Evolutionary conservation across 2,888 invertebrate genomes (phyloP), one percentile per base, ranked within the genome.

Genomic region (Patella caerulea): DNA sequence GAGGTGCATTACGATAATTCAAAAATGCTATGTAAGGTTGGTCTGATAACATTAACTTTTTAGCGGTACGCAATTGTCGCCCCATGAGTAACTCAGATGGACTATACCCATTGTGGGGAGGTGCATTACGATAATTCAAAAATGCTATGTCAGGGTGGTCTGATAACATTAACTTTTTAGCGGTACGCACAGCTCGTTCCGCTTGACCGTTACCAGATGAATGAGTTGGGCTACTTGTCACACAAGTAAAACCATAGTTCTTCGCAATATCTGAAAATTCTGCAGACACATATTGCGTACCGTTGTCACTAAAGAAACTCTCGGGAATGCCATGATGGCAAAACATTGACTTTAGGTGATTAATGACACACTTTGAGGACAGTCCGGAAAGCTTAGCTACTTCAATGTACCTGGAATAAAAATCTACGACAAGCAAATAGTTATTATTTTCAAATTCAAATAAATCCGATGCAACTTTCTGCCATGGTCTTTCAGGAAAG

Each of bases 391-490:
- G 69, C 17, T 73, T 71, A 54, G 55, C 65, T 55, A 73, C 73
- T 73, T 77, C 73, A 34, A 17, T 71, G n/a, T n/a, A n/a, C n/a
- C n/a, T n/a, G n/a, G 73, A 77, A 19, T 17, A 45, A 29, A 59
- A 77, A 65, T 77, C 77, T 59, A 34, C 19, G 19, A 71, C 71
- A 14, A 77, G 70, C 24, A 77, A 73, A 73, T 77, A 77, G 52
- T 73, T 15, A 52, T 56, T 73, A 29, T 53, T 19, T n/a, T 65
- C n/a, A n/a, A 73, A 54, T 17, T 19, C 69, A 29, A 73, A 55
- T 14, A 77, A 19, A 70, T 77, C 77, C 29, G 71, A 56, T n/a
- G 73, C 77, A 24, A 77, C 70, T 73, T 73, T 76, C 45, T 71
- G 56, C 2, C 19, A 72, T 72, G 76, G 76, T 72, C 54, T 72